Evolutionary conservation across 1,140 invertebrate species (phyloP).

Genomic region (Apis laboriosa): DNA sequence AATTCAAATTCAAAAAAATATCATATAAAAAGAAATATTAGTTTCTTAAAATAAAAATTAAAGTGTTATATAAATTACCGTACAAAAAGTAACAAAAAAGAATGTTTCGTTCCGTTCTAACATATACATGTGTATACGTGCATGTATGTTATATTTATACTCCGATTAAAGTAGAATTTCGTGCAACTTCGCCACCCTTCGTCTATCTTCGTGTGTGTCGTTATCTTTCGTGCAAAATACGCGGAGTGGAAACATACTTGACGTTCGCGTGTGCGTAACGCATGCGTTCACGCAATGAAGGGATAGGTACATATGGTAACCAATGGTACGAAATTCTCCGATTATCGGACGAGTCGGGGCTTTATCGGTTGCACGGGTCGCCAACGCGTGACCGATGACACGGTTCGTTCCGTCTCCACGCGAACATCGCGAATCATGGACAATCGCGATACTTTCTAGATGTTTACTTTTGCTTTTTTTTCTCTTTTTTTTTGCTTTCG

Average conservation of each 20-base stretch:
- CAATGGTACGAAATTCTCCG: constrained; percentile 47
- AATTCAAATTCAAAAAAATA: too few species aligned
- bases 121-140: too few species aligned
- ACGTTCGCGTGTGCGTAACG: too few species aligned
- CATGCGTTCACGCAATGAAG: neutral
- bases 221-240: constrained; percentile 1
- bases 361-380: constrained; percentile 57
- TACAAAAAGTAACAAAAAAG: too few species aligned
- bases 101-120: neutral
- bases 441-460: too few species aligned
- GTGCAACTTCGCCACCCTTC: neutral
- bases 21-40: too few species aligned
- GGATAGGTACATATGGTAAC: neutral
- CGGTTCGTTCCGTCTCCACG: neutral
- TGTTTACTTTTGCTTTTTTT: too few species aligned
- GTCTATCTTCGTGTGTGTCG: neutral
- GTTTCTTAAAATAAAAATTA: too few species aligned
- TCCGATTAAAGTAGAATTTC: neutral
- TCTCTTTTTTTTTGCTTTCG: too few species aligned
- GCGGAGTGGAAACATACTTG: constrained; percentile 28
- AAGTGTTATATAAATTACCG: too few species aligned
- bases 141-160: neutral
- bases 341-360: constrained; percentile 36
- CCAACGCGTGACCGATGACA: constrained; percentile 38
- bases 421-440: too few species aligned